Conservation (phyloP, 2,113 vertebrate genomes). For the Scophthalmus maximus region DNA sequence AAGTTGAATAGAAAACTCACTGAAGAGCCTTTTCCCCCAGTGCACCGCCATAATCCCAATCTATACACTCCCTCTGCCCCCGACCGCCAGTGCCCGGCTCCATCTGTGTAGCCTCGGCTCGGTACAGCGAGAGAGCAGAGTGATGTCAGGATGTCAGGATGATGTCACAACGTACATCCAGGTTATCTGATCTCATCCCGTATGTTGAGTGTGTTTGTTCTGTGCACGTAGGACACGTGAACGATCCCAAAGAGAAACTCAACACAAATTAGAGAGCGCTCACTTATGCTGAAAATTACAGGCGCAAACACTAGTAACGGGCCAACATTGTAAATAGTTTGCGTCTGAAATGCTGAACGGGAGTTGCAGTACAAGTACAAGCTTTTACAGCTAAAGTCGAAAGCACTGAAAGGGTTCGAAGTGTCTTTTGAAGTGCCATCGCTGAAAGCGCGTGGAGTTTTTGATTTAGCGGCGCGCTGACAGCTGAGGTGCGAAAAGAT, state of each 20-base stretch:
- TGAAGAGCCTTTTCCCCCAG: slow-evolving; percentile 72
- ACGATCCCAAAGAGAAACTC: background rate
- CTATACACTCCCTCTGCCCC: slow-evolving; percentile 60
- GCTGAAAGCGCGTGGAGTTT: background rate
- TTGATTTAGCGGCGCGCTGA: background rate
- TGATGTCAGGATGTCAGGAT: no score
- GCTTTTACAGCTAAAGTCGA: background rate
- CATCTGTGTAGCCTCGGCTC: slow-evolving; percentile 43
- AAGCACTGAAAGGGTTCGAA: slow-evolving; percentile 12
- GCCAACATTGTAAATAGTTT: background rate
- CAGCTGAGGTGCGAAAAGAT: background rate
- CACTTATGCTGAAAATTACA: background rate
- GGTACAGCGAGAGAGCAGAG: no score
- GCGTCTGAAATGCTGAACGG: background rate
- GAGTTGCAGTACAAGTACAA: background rate
- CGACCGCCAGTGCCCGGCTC: slow-evolving; percentile 32
- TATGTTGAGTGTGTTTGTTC: no score
- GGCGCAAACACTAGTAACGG: background rate
- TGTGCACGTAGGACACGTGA: no score
- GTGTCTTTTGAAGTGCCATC: background rate
- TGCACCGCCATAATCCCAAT: slow-evolving; percentile 69
- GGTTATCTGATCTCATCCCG: no score
- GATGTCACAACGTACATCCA: no score
- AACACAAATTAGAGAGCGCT: background rate
- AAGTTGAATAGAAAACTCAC: slow-evolving; percentile 75